phyloP scores from a whole-genome alignment of 1,140 invertebrate species.

The Drosophila oshimai region DNA sequence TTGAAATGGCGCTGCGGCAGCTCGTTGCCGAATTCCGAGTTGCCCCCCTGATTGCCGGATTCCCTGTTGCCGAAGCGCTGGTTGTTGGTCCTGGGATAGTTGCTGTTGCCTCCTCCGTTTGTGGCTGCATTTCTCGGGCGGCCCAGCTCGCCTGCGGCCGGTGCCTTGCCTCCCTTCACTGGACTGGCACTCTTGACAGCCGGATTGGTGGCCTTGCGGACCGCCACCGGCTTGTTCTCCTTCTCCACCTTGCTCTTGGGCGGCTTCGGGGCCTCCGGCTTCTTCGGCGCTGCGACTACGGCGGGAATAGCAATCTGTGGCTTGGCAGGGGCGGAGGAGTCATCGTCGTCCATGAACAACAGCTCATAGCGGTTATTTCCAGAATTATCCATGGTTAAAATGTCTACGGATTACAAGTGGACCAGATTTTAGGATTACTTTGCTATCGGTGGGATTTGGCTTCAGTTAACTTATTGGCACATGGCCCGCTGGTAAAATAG shows the following conservation, averaged over 20 bases:
- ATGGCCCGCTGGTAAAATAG: conserved; percentile 17
- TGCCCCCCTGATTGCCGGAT: too few relatives aligned
- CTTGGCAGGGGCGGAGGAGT: conserved; percentile 83
- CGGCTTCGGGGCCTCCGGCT: conserved; percentile 4
- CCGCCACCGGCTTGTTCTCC: conserved; percentile 88
- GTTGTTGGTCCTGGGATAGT: conserved; percentile 72
- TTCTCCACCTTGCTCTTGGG: conserved; percentile 87
- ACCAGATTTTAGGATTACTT: conserved; percentile 18
- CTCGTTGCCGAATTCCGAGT: conserved; percentile 82
- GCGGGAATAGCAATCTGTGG: conserved; percentile 1
- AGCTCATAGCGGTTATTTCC: conserved; percentile 97
- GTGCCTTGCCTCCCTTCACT: conserved; percentile 47
- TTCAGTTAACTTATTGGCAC: conserved; percentile 10
- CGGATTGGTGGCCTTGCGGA: conserved; percentile 38
- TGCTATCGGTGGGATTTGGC: conserved; percentile 12
- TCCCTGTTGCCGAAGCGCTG: conserved; percentile 84
- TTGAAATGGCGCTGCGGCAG: conserved; percentile 75
- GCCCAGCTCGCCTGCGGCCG: conserved; percentile 22
- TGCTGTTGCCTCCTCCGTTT: conserved; percentile 87
- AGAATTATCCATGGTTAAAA: conserved; percentile 90
- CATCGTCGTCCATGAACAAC: conserved; percentile 92
- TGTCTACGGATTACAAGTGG: conserved; percentile 15
- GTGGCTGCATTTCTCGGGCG: conserved; percentile 23
- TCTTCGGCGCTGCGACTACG: conserved; percentile 40
- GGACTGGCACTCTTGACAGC: conserved; percentile 55